These are phyloP conservation scores for Pipa parva DNA, from an alignment of 2,113 vertebrate genomes.

Conservation along the genomic window DNA sequence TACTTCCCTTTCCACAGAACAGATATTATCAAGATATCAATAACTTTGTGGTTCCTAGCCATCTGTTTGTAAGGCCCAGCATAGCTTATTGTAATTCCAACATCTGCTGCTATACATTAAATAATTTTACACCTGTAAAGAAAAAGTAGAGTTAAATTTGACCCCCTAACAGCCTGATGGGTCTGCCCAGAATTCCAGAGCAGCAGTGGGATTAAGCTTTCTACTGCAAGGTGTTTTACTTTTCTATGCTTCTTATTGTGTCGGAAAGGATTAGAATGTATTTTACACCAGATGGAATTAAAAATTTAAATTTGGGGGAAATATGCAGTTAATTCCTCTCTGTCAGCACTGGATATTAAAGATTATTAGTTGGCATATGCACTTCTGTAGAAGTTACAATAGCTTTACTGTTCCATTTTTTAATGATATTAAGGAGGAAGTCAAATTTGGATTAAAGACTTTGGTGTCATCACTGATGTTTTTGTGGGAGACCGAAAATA, in stretches of 20 bases:
- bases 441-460: constrained; percentile 57
- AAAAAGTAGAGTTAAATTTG: background rate
- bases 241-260: background rate
- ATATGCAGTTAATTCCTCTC: constrained; percentile 91
- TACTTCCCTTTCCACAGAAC: too few relatives aligned
- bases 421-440: constrained; percentile 70
- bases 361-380: constrained; percentile 71
- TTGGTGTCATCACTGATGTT: constrained; percentile 53
- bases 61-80: background rate
- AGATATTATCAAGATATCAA: too few relatives aligned
- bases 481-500: constrained; percentile 40
- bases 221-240: background rate
- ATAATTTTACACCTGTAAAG: background rate
- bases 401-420: constrained; percentile 77
- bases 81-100: background rate
- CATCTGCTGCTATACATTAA: background rate
- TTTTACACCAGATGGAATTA: constrained; percentile 66
- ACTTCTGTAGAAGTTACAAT: constrained; percentile 79
- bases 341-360: constrained; percentile 98
- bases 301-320: constrained; percentile 68
- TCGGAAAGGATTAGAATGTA: constrained; percentile 73
- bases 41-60: too few relatives aligned
- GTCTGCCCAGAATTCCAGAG: background rate
- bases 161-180: background rate
- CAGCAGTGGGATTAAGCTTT: background rate